A percentile compares a stretch with the other conserved stretches of the same genome.
phyloP scores from a whole-genome alignment of 1,140 invertebrate species.

The Nasonia longicornis region DNA sequence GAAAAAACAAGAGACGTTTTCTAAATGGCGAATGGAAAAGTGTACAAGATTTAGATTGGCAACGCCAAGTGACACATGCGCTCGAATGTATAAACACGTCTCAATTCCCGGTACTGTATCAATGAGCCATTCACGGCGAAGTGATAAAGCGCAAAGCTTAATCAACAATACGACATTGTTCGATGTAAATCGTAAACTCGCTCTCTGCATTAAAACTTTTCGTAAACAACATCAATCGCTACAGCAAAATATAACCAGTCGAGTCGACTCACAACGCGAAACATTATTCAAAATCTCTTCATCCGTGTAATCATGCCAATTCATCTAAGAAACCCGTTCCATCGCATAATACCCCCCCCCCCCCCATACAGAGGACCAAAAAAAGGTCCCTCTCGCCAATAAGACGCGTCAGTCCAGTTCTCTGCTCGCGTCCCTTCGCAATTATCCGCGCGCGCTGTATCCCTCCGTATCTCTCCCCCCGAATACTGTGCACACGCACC shows the following conservation, averaged over 20 bases:
- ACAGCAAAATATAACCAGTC: neutral
- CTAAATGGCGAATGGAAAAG: neutral
- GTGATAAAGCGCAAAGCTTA: neutral
- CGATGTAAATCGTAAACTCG: neutral
- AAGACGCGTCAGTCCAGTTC: conserved; percentile 28
- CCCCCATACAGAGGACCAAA: neutral
- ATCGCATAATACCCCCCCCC: neutral
- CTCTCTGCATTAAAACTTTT: neutral
- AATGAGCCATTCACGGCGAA: neutral
- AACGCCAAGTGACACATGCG: neutral
- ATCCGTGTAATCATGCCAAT: neutral
- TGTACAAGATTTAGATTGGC: neutral
- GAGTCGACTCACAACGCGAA: neutral
- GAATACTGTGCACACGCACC: neutral
- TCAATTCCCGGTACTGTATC: neutral
- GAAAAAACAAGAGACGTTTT: neutral
- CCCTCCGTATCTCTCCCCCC: neutral
- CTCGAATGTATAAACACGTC: neutral
- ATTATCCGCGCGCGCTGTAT: conserved; percentile 13
- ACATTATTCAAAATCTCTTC: neutral
- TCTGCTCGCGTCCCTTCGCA: conserved; percentile 22
- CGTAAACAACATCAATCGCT: neutral
- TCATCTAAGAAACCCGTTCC: neutral
- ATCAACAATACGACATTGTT: neutral
- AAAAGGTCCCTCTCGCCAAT: neutral